Percentiles rank a stretch among this genome's conserved stretches.
phyloP scores from a whole-genome alignment of 2,888 invertebrate genomes.

The Drosophila niveifrons region DNA sequence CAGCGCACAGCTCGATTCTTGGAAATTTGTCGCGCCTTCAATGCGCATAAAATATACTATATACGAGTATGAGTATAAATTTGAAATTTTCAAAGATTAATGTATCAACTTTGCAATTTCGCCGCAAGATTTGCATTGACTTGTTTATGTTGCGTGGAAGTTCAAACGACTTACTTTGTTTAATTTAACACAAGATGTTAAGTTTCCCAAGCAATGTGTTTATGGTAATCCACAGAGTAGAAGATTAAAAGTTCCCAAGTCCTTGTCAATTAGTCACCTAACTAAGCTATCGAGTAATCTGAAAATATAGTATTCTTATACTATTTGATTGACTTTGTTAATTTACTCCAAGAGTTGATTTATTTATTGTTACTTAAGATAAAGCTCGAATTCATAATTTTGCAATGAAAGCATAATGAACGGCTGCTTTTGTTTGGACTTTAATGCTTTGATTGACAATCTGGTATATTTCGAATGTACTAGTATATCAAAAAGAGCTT shows the following conservation, averaged over 20 bases:
- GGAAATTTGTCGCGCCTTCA: background rate
- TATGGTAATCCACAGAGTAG: background rate
- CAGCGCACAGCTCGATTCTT: constrained; percentile 26
- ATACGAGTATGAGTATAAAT: background rate
- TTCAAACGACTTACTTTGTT: background rate
- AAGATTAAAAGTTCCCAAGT: background rate
- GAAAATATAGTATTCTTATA: no score
- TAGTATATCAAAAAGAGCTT: no score
- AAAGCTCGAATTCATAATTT: no score
- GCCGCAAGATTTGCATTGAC: background rate
- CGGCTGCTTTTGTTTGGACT: no score
- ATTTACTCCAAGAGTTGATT: no score
- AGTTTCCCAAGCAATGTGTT: background rate
- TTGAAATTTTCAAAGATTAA: background rate
- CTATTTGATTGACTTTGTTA: no score
- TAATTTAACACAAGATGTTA: background rate
- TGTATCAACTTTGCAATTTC: background rate
- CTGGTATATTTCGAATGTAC: no score
- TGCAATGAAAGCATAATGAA: no score
- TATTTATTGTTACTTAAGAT: no score
- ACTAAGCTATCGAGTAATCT: no score
- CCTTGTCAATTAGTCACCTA: background rate
- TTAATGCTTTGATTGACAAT: no score
- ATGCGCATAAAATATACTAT: background rate
- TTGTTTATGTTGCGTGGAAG: background rate